Evolutionary conservation across 2,113 vertebrate genomes (phyloP).

Genomic region (Anhinga rufa): DNA sequence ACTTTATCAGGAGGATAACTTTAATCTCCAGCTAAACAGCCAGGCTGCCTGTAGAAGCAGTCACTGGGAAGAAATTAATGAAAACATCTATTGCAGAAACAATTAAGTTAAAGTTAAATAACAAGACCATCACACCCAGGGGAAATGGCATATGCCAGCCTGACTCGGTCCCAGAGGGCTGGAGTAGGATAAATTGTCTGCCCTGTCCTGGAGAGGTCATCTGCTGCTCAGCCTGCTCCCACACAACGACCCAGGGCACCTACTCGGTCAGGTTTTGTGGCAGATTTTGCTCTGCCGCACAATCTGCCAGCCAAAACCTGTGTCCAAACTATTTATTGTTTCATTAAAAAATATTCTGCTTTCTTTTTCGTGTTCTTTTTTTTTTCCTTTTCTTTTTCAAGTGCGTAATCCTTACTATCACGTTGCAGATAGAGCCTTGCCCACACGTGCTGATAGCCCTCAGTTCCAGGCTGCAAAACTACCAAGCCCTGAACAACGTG

Average conservation of each 20-base stretch:
- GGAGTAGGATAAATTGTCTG: not conserved
- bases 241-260: rapidly evolving
- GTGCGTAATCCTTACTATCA: rapidly evolving
- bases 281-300: not conserved
- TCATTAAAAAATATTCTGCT: not conserved
- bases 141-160: not conserved
- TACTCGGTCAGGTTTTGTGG: rapidly evolving
- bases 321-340: not conserved
- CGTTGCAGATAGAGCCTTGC: not conserved
- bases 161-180: not conserved
- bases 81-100: not conserved
- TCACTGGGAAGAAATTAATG: not conserved
- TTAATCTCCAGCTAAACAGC: not conserved
- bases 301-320: not conserved
- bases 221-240: not conserved
- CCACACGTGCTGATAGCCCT: not conserved
- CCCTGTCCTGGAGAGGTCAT: not conserved
- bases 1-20: not conserved
- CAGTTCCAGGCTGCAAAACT: not conserved
- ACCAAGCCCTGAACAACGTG: rapidly evolving
- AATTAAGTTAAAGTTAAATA: not conserved
- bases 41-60: not conserved
- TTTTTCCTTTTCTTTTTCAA: not conserved
- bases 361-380: not conserved
- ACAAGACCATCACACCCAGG: not conserved